Evolutionary conservation across 2,888 invertebrate genomes (phyloP), one percentile per base, ranked within the genome.

Genomic region (Exocentrus adspersus): DNA sequence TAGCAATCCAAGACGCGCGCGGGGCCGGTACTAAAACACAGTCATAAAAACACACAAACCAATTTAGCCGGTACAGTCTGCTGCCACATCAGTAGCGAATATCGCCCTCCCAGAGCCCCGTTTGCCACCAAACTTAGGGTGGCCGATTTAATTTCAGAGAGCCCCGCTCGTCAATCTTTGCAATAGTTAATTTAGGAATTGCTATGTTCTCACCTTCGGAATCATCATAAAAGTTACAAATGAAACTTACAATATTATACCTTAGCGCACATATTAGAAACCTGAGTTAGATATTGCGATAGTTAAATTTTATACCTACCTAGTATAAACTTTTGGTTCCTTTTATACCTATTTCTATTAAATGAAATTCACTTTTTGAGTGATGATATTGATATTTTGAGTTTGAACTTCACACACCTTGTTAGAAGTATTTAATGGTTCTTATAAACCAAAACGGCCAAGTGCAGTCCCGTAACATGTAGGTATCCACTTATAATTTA

Each of bases 41-140:
- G 82, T 80, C 83, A 82, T 83, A 83, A 83, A 83, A 83, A 82
- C 83, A 82, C 82, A 82, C 83, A 82, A 83, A 83, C 82, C 83
- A 83, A 83, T 83, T 82, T 83, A 82, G 81, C 80, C 76, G 77
- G 80, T 80, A 81, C 81, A 81, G 81, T 81, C 80, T 81, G 80
- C 80, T 80, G 79, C 80, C 80, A 77, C 72, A 62, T 68, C 68
- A 64, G 69, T 65, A 59, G 61, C 65, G 60, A 64, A 68, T 68
- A 68, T 68, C 69, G 56, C 62, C 51, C 56, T 52, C 62, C 62
- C 46, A 48, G 61, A 58, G 57, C 59, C 69, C 54, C 64, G 57
- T 53, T 71, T 14, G 12, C 59, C 70, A 61, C 50, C 62, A 51
- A 46, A 32, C 42, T 62, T 51, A 28, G 51, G 48, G 42, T 61